Conservation (phyloP, 1,140 invertebrate genomes). For the Drosophila miranda region DNA sequence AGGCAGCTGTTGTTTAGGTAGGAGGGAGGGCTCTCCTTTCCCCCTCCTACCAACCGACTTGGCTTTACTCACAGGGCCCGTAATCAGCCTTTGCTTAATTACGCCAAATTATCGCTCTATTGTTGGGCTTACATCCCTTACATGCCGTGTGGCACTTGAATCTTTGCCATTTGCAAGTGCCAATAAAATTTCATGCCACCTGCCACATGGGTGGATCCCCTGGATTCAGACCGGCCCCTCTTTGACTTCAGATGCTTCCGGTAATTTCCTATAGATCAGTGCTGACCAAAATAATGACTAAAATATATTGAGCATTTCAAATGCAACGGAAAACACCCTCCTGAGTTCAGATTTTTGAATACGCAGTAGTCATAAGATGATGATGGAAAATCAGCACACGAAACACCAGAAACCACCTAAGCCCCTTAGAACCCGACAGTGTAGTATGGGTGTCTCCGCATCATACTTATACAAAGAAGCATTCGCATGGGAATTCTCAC, state of each 20-base stretch:
- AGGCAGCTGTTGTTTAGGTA: constrained; percentile 54
- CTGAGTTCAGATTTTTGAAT: too few relatives aligned
- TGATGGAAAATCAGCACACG: too few relatives aligned
- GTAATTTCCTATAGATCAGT: too few relatives aligned
- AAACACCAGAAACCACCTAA: too few relatives aligned
- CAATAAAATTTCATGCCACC: constrained; percentile 67
- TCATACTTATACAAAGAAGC: too few relatives aligned
- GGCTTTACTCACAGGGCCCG: not conserved
- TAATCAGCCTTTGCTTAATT: constrained; percentile 54
- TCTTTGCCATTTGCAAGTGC: constrained; percentile 52
- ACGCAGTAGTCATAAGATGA: too few relatives aligned
- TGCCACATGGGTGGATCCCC: constrained; percentile 4
- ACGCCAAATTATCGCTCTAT: constrained; percentile 61
- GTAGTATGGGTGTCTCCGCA: too few relatives aligned
- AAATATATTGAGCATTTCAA: too few relatives aligned
- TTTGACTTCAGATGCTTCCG: not conserved
- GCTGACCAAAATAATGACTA: too few relatives aligned
- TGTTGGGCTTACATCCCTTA: constrained; percentile 34
- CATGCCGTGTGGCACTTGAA: constrained; percentile 18
- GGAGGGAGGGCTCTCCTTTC: not conserved
- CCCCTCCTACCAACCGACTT: not conserved
- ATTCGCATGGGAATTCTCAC: too few relatives aligned
- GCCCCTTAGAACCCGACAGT: too few relatives aligned
- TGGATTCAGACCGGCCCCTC: not conserved
- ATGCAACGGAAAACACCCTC: too few relatives aligned